These are phyloP conservation scores for Plumapathes pennacea DNA, from an alignment of 92 coral and sea anemone genomes.

Conservation along the genomic window DNA sequence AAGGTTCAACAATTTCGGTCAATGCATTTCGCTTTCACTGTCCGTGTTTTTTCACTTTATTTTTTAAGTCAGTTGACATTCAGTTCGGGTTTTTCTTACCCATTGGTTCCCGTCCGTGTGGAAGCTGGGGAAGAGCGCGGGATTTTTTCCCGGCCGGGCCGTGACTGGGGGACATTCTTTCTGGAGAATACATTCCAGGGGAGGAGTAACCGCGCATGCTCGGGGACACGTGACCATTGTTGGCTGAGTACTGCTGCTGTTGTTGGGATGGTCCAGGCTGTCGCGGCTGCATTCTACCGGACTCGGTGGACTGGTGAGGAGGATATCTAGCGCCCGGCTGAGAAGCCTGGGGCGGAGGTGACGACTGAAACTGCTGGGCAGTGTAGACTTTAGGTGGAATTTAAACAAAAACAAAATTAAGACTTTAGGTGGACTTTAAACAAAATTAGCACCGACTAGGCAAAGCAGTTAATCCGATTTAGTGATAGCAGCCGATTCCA, in stretches of 20 bases:
- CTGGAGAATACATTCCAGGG: slow-evolving; percentile 89
- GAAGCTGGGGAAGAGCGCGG: slow-evolving; percentile 88
- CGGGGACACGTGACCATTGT: slow-evolving; percentile 73
- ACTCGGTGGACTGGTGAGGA: slow-evolving; percentile 79
- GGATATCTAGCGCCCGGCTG: slow-evolving; percentile 61
- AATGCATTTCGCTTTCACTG: no score
- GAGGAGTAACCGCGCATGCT: slow-evolving; percentile 78
- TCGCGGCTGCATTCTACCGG: slow-evolving; percentile 76
- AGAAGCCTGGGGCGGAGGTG: slow-evolving; percentile 69
- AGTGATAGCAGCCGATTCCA: no score
- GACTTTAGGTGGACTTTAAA: no score
- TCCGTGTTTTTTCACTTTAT: no score
- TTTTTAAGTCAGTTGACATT: no score
- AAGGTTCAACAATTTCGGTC: no score
- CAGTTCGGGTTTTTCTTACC: slow-evolving; percentile 93
- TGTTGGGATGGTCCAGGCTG: slow-evolving; percentile 77
- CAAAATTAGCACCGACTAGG: no score
- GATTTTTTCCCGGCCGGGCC: slow-evolving; percentile 92
- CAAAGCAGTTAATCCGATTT: no score
- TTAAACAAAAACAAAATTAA: no score
- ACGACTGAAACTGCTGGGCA: slow-evolving; percentile 61
- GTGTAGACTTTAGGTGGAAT: slow-evolving; percentile 81
- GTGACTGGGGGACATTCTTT: slow-evolving; percentile 85
- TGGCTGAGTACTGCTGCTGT: slow-evolving; percentile 67
- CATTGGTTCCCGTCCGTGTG: slow-evolving; percentile 82